Evolutionary conservation across 2,888 invertebrate genomes (phyloP).

Genomic region (Barypeithes pellucidus): DNA sequence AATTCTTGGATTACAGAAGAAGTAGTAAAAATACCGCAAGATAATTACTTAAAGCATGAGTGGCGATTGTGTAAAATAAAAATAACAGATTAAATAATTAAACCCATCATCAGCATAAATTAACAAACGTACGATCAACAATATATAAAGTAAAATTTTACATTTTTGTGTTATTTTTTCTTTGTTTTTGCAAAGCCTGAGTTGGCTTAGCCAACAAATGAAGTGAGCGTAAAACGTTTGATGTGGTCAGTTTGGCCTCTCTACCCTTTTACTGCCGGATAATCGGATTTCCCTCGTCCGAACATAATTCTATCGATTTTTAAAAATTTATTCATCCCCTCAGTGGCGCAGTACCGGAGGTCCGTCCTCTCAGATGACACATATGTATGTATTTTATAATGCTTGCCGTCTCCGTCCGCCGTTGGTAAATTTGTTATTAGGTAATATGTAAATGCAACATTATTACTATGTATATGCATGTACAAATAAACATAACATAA

Average conservation of each 20-base stretch:
- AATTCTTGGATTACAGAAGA: too few relatives aligned
- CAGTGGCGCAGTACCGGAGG: constrained; percentile 3
- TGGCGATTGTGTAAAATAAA: not conserved
- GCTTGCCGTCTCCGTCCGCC: too few relatives aligned
- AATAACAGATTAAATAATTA: constrained; percentile 14
- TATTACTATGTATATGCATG: too few relatives aligned
- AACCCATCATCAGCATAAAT: constrained; percentile 19
- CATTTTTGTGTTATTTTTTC: constrained; percentile 36
- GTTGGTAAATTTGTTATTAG: too few relatives aligned
- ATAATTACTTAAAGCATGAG: not conserved
- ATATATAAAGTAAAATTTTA: constrained; percentile 29
- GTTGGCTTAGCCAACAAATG: constrained; percentile 42
- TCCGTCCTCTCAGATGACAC: too few relatives aligned
- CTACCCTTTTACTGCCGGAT: constrained; percentile 35
- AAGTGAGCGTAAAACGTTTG: constrained; percentile 37
- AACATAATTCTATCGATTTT: constrained; percentile 37
- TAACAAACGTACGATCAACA: constrained; percentile 14
- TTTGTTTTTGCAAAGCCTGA: constrained; percentile 31
- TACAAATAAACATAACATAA: too few relatives aligned
- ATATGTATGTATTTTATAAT: too few relatives aligned
- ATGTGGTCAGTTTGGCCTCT: constrained; percentile 41
- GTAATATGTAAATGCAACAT: too few relatives aligned
- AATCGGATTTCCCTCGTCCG: constrained; percentile 37
- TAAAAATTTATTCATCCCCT: constrained; percentile 36
- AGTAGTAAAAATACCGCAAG: too few relatives aligned